phyloP scores from a whole-genome alignment of 2,113 vertebrate genomes.

The Sigmodon hispidus region DNA sequence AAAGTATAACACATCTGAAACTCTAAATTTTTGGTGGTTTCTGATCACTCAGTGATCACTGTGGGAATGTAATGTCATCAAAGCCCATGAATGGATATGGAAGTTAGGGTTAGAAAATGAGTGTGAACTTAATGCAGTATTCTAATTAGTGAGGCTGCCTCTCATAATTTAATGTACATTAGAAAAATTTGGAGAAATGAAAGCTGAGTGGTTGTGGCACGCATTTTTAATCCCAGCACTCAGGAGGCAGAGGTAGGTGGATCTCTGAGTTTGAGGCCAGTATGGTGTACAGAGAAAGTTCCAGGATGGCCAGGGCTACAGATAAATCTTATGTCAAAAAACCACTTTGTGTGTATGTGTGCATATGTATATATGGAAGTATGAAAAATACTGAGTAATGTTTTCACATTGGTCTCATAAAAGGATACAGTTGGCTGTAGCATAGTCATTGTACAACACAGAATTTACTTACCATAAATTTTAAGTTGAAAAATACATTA shows the following conservation, averaged over 20 bases:
- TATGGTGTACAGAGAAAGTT: background rate
- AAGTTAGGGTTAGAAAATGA: background rate
- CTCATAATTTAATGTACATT: background rate
- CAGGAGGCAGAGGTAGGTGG: background rate
- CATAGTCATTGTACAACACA: background rate
- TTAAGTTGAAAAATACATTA: background rate
- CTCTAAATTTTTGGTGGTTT: background rate
- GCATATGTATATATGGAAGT: background rate
- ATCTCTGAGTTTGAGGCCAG: background rate
- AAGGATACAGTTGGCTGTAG: background rate
- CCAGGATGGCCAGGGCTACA: background rate
- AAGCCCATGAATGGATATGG: background rate
- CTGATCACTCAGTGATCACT: background rate
- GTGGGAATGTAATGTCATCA: background rate
- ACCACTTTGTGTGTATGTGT: background rate
- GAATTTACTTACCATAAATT: background rate
- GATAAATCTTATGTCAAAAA: background rate
- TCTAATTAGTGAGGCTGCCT: conserved; percentile 25
- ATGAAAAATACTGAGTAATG: background rate
- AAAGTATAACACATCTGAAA: background rate
- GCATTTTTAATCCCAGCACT: background rate
- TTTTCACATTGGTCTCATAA: background rate
- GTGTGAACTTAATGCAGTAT: background rate
- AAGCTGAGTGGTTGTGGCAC: background rate
- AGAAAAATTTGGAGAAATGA: background rate